Evolutionary conservation across 2,888 invertebrate genomes (phyloP).

Genomic region (Cylindroiulus punctatus): DNA sequence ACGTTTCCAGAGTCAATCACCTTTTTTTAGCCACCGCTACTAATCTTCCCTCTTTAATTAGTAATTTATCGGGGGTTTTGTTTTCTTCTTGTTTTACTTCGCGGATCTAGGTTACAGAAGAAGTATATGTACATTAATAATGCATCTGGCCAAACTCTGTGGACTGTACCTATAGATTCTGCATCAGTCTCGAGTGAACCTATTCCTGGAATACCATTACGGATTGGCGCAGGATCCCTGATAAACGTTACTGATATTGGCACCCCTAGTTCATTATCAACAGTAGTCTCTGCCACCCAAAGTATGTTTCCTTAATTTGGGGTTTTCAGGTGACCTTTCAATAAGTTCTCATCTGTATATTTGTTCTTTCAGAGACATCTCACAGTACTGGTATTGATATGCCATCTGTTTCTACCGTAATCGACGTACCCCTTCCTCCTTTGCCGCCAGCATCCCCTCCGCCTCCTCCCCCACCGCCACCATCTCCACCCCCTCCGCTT

Average conservation of each 20-base stretch:
- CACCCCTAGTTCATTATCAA: neutral
- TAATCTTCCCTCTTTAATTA: neutral
- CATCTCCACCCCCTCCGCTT: conserved; percentile 36
- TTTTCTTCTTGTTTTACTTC: conserved; percentile 38
- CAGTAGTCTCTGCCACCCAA: neutral
- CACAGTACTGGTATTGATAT: neutral
- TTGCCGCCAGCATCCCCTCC: conserved; percentile 51
- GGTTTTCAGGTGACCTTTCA: neutral
- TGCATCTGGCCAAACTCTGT: conserved; percentile 27
- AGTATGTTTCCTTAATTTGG: neutral
- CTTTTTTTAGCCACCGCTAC: neutral
- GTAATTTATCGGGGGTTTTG: conserved; percentile 20
- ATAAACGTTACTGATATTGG: neutral
- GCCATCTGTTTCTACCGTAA: neutral
- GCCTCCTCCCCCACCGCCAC: conserved; percentile 69
- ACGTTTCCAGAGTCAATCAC: neutral
- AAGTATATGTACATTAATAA: conserved; percentile 1
- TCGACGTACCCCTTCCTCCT: conserved; percentile 7
- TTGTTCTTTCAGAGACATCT: neutral
- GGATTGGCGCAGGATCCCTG: neutral
- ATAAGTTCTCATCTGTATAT: neutral
- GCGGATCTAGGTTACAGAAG: conserved; percentile 25
- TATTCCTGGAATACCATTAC: neutral
- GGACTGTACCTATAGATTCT: neutral
- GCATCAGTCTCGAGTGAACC: conserved; percentile 22